A percentile compares a stretch with the other conserved stretches of the same genome.
phyloP scores from a whole-genome alignment of 2,797 vertebrate genomes.

The Xenops minutus region DNA sequence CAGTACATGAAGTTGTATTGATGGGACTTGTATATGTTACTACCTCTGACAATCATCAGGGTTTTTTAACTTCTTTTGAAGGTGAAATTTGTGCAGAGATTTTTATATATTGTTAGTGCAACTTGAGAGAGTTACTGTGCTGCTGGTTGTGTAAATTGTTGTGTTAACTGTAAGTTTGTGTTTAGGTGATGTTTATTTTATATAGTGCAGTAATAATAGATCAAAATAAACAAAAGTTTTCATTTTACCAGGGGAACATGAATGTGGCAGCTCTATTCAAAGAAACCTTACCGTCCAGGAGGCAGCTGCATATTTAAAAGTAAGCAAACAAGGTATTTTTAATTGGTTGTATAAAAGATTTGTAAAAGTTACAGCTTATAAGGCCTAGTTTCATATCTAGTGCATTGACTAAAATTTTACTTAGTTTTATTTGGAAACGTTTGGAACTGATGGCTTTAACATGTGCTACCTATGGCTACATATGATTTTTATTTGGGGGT shows the following conservation, averaged over 20 bases:
- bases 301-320: constrained; percentile 85
- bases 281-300: constrained; percentile 88
- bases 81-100: background rate
- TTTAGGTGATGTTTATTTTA: constrained; percentile 16
- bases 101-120: background rate
- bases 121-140: background rate
- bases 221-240: constrained; percentile 51
- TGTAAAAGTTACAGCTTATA: background rate
- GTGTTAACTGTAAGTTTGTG: background rate
- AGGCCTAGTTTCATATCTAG: background rate
- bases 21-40: background rate
- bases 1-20: background rate
- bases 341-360: background rate
- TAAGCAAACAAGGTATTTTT: constrained; percentile 69
- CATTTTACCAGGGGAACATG: constrained; percentile 86
- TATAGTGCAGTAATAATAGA: background rate
- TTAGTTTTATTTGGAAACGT: background rate
- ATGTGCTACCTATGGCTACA: rapidly evolving
- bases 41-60: background rate
- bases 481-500: background rate
- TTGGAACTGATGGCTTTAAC: background rate
- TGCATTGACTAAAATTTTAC: background rate
- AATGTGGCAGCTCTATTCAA: constrained; percentile 86
- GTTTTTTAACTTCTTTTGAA: background rate
- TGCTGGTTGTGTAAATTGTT: background rate